Conservation (phyloP, 2,113 vertebrate species). For the Leptodactylus fuscus region DNA sequence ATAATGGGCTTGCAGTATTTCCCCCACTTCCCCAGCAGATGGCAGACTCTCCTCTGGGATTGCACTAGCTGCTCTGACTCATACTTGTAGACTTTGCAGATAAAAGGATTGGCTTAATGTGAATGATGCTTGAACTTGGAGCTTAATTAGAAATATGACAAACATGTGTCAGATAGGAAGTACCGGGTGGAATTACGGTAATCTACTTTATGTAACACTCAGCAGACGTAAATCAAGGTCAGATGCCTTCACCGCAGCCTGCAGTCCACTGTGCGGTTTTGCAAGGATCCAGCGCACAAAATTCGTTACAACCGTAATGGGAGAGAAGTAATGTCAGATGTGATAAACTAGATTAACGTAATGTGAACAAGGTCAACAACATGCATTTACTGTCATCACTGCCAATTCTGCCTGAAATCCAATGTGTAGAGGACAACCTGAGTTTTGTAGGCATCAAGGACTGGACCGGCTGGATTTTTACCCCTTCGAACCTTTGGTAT, state of each 20-base stretch:
- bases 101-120: conserved; percentile 11
- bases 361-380: background rate
- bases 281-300: too few relatives aligned
- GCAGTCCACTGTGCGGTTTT: too few relatives aligned
- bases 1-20: background rate
- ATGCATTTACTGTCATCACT: background rate
- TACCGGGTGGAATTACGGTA: background rate
- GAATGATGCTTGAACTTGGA: conserved; percentile 12
- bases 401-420: background rate
- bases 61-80: background rate
- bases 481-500: background rate
- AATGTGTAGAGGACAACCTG: background rate
- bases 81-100: background rate
- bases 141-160: conserved; percentile 24
- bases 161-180: conserved; percentile 41
- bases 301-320: background rate
- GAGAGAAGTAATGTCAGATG: background rate
- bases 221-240: conserved; percentile 18
- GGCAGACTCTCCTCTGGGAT: background rate
- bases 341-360: background rate
- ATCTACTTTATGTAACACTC: background rate
- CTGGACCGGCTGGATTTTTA: background rate
- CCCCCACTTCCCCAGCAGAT: background rate
- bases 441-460: background rate
- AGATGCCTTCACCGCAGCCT: background rate